phyloP scores from a whole-genome alignment of 2,113 vertebrate species.

The Forbesichthys papilliferus region DNA sequence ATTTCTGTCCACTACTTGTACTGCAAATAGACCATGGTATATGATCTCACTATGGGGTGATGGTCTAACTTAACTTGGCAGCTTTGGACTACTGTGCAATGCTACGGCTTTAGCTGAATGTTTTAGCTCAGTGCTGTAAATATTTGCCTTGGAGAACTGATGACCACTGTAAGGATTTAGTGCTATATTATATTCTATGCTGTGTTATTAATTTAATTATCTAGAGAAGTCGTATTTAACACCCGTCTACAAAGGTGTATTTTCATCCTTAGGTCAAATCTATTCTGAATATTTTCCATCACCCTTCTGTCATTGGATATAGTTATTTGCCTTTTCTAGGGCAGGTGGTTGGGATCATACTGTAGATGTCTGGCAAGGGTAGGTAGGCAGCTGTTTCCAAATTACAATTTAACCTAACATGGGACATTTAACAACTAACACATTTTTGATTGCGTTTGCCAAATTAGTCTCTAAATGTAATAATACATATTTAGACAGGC shows the following conservation, averaged over 20 bases:
- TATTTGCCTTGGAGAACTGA: neutral
- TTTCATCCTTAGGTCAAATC: constrained; percentile 11
- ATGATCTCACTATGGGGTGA: constrained; percentile 17
- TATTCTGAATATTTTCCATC: constrained; percentile 14
- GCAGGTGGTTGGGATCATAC: neutral
- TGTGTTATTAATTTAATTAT: neutral
- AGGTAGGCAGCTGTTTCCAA: neutral
- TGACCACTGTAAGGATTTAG: neutral
- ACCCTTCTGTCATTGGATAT: neutral
- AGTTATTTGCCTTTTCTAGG: neutral
- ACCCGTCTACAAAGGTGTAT: neutral
- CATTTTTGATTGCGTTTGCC: neutral
- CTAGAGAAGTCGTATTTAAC: neutral
- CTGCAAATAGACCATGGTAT: constrained; percentile 36
- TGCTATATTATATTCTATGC: neutral
- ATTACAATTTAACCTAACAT: neutral
- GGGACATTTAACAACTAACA: neutral
- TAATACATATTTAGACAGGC: too few relatives aligned
- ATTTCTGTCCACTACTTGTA: constrained; percentile 28
- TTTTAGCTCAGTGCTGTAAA: neutral
- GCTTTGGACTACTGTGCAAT: constrained; percentile 10
- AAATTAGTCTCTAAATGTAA: too few relatives aligned
- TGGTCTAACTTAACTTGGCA: neutral
- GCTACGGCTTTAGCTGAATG: neutral
- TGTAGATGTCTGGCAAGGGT: too few relatives aligned